Percentiles rank a stretch among this genome's conserved stretches.
phyloP scores from a whole-genome alignment of 2,113 vertebrate genomes.

The Syngnathus scovelli region DNA sequence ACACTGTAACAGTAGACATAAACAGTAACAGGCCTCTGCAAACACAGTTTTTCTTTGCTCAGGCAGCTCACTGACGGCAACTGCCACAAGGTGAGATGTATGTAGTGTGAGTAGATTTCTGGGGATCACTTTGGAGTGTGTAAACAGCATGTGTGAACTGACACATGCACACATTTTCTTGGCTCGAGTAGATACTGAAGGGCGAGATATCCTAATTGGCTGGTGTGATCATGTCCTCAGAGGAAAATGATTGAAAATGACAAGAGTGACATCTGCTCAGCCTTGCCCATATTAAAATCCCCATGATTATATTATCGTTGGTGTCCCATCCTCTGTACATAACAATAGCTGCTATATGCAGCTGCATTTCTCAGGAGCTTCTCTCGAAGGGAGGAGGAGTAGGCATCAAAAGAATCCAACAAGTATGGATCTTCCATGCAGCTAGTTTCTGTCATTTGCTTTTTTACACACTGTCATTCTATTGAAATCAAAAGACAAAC shows the following conservation, averaged over 20 bases:
- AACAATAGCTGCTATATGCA: conserved; percentile 4
- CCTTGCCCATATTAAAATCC: conserved; percentile 17
- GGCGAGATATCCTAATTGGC: conserved; percentile 24
- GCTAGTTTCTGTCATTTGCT: not conserved
- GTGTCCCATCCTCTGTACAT: conserved; percentile 22
- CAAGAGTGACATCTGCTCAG: conserved; percentile 29
- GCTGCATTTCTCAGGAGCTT: conserved; percentile 36
- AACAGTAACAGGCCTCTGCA: conserved; percentile 27
- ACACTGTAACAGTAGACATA: conserved; percentile 19
- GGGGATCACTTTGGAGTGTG: not conserved
- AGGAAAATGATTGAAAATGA: conserved; percentile 38
- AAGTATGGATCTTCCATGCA: conserved; percentile 4
- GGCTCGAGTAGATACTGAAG: conserved; percentile 14
- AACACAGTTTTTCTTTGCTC: conserved; percentile 33
- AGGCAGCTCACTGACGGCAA: conserved; percentile 18
- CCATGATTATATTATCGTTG: conserved; percentile 18
- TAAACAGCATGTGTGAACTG: not conserved
- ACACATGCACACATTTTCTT: not conserved
- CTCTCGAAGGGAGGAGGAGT: conserved; percentile 41
- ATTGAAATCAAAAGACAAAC: not conserved
- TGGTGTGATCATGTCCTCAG: conserved; percentile 27
- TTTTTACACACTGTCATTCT: not conserved
- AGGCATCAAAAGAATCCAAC: conserved; percentile 31
- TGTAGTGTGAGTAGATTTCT: not conserved
- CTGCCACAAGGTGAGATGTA: not conserved